Base-by-base conservation (phyloP, 2,888 invertebrate species). In the Nomada hirtipes region DNA sequence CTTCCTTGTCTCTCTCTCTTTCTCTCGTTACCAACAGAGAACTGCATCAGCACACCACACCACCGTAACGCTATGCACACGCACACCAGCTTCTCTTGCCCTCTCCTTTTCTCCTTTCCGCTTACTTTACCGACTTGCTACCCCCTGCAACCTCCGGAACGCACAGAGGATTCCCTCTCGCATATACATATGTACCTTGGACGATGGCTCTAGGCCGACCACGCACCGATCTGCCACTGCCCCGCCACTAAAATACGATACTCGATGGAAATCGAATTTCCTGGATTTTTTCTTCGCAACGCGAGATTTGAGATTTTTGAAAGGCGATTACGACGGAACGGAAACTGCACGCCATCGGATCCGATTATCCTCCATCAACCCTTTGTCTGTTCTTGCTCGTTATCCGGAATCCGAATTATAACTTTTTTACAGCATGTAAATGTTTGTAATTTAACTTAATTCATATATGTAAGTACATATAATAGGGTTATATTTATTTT, bases 81-180 rank as follows among this genome's bases (percentile, higher is more conserved):
- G 77, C 68, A 50, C 69, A 69, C 70, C 70, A 59, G 61, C 59
- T 72, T 72, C 84, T 60, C 81, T 76, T 53, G 57, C 42, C 18
- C 64, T 60, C 69, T 70, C 63, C 69, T 26, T 64, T 53, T 55
- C n/a, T 79, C 64, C 65, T 60, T 72, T 26, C 74, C 61, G 4
- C 52, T 53, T 75, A 29, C 65, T 70, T 64, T 36, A 50, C 65
- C 55, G 42, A 60, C 50, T 71, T 20, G 71, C 55, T 70, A 74
- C 84, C 63, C 81, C 71, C 63, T 81, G 72, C 68, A 61, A 76
- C 77, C 75, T 67, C 59, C 75, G 77, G 75, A 84, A 82, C 83
- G 76, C 72, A 72, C 65, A 47, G 75, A 71, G 63, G 82, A 83
- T 77, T 74, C 82, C 61, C 61, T 44, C 42, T 70, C 57, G 10